Percentiles rank a stretch among this genome's conserved stretches.
Conservation (phyloP, 2,888 invertebrate species). For the Cerastis leucographa region DNA sequence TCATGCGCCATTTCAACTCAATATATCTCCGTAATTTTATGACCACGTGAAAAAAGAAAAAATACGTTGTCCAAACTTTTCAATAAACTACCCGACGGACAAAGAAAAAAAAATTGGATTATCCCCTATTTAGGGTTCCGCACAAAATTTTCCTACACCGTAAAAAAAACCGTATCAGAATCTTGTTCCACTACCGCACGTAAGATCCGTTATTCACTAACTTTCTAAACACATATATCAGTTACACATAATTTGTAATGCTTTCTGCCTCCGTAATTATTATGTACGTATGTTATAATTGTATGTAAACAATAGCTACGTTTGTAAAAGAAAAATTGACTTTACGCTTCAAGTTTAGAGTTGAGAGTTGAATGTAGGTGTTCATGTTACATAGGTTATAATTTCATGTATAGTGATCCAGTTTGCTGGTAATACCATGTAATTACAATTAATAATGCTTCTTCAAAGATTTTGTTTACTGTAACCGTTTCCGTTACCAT, state of each 20-base stretch:
- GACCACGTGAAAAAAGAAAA: too few relatives aligned
- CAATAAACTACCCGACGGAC: too few relatives aligned
- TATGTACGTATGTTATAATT: slow-evolving; percentile 43
- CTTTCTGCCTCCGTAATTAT: slow-evolving; percentile 64
- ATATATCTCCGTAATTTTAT: too few relatives aligned
- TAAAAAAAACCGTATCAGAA: slow-evolving; percentile 23
- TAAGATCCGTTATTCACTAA: slow-evolving; percentile 38
- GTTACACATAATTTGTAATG: slow-evolving; percentile 64
- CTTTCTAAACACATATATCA: slow-evolving; percentile 59
- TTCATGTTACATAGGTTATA: neutral
- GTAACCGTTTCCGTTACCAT: neutral
- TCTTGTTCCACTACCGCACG: slow-evolving; percentile 16
- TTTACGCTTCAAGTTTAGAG: fast-evolving
- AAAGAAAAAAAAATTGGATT: too few relatives aligned
- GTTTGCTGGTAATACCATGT: slow-evolving; percentile 23
- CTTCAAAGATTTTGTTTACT: slow-evolving; percentile 6
- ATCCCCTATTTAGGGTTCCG: too few relatives aligned
- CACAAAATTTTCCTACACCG: neutral
- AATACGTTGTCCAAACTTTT: too few relatives aligned
- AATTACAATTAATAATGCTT: slow-evolving; percentile 36
- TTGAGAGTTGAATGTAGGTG: neutral
- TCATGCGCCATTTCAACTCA: too few relatives aligned
- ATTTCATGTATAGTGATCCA: slow-evolving; percentile 4
- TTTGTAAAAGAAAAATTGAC: neutral
- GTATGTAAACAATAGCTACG: slow-evolving; percentile 39